Base-by-base conservation (phyloP, 53 echinoderm and acorn worm genomes). In the Paelopatides confundens region DNA sequence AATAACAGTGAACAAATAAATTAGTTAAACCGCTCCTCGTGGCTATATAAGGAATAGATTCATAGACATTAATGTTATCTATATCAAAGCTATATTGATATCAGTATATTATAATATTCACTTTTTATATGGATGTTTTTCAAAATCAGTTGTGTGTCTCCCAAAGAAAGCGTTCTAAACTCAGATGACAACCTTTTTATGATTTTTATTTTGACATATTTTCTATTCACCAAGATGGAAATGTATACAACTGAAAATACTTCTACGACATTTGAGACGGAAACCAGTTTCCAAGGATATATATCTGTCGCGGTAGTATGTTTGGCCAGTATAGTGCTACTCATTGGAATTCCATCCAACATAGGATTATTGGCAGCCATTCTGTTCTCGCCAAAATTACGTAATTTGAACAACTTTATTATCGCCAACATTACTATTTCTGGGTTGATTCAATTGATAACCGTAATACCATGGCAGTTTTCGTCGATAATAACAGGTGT, bases 381-480 rank as follows among this genome's bases (percentile, higher is more conserved):
- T 29, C 24, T 48, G 24, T 17, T 50, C 43, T 31, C 79, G 12
- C 79, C 51, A 31, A 30, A 79, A 14, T 50, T 79, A 15, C 79
- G 34, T 30, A 79, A 50, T 32, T 53, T 79, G 31, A 79, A 79
- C 50, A 79, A 79, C 34, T 52, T 79, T 24, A 79, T 79, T 8
- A 51, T 79, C 21, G 79, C 79, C 4, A 79, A 79, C 35, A 79
- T 79, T 24, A 50, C 79, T 28, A 21, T 31, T n/a, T 50, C 79
- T 17, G 79, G 79, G 51, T 33, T 79, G 33, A 9, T 79, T 50
- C 79, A 79, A 48, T 24, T 79, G 33, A 32, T 79, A 14, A 31
- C 53, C 17, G 79, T 79, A 11, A 79, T 79, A 47, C 79, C 79
- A 13, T 79, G 79, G 79, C 79, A 79, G 31, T 51, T 79, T 21